Evolutionary conservation across 1,140 invertebrate genomes (phyloP).

Genomic region (Sycophila sp.): DNA sequence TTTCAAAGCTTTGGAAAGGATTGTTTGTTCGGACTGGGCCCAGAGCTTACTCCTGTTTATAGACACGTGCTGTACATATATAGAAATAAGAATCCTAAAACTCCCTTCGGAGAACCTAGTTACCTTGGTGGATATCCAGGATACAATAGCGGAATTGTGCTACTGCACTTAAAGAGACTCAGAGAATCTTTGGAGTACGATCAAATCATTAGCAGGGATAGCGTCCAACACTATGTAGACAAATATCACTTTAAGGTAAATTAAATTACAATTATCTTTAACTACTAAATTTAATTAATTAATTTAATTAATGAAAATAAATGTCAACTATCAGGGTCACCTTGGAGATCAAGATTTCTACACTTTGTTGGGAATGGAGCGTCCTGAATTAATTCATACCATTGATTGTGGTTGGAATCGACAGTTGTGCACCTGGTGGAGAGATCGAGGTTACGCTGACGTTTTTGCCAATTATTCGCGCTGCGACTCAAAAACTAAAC

Average conservation of each 20-base stretch:
- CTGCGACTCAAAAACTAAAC: slow-evolving; percentile 76
- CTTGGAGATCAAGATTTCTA: slow-evolving; percentile 91
- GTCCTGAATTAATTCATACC: slow-evolving; percentile 79
- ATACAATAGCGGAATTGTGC: slow-evolving; percentile 82
- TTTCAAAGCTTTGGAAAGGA: slow-evolving; percentile 72
- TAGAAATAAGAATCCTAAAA: slow-evolving; percentile 71
- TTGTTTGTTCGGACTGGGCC: slow-evolving; percentile 79
- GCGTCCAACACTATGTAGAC: slow-evolving; percentile 70
- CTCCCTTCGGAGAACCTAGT: slow-evolving; percentile 70
- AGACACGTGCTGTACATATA: slow-evolving; percentile 80
- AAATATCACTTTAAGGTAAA: slow-evolving; percentile 75
- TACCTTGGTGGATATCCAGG: slow-evolving; percentile 72
- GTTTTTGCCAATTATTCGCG: slow-evolving; percentile 81
- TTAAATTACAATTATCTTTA: background rate
- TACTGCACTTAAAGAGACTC: slow-evolving; percentile 79
- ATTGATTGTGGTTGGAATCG: slow-evolving; percentile 87
- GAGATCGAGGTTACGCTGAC: slow-evolving; percentile 79
- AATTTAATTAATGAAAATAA: background rate
- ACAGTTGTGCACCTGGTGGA: slow-evolving; percentile 88
- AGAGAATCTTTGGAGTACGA: slow-evolving; percentile 72
- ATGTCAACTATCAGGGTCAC: slow-evolving; percentile 72
- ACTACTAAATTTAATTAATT: background rate
- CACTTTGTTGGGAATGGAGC: slow-evolving; percentile 78
- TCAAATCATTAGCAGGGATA: slow-evolving; percentile 68
- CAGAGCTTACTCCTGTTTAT: slow-evolving; percentile 85